A percentile compares a stretch with the other conserved stretches of the same genome.
These are phyloP conservation scores for Frankliniella intonsa DNA, from an alignment of 2,888 invertebrate species.

Conservation along the genomic window DNA sequence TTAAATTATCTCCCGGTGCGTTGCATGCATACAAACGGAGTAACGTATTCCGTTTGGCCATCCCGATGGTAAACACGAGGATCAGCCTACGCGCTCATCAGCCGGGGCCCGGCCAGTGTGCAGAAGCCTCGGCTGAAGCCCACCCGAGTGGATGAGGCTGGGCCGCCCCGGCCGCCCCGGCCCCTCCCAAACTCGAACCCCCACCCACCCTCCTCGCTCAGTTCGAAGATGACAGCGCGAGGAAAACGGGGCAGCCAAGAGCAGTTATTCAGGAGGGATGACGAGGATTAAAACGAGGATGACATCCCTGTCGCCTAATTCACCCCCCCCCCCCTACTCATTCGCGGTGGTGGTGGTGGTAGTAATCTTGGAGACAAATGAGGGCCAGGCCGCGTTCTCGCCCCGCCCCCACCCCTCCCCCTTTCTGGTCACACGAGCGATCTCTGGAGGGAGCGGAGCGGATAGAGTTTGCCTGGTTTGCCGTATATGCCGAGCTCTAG, in stretches of 20 bases:
- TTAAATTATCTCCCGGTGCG: background rate
- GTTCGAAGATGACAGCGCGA: background rate
- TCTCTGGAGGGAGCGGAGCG: no score
- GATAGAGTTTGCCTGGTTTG: no score
- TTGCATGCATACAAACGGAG: background rate
- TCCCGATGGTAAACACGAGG: background rate
- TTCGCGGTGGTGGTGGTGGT: background rate
- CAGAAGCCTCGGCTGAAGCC: background rate
- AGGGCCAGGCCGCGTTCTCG: background rate
- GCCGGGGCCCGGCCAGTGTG: background rate
- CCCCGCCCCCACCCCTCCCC: background rate
- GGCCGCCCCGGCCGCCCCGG: background rate
- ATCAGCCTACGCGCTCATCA: background rate
- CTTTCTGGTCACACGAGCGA: background rate
- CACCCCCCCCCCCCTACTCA: background rate
- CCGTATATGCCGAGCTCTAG: no score
- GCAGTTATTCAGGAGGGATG: conserved; percentile 1
- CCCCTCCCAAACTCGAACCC: background rate
- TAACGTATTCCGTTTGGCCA: conserved; percentile 5
- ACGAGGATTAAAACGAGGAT: conserved; percentile 6
- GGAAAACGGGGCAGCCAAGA: background rate
- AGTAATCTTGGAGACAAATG: conserved; percentile 6
- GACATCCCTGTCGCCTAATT: conserved; percentile 10
- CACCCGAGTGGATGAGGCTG: background rate
- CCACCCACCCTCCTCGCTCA: background rate